Percentiles rank a stretch among this genome's conserved stretches.
phyloP scores from a whole-genome alignment of 2,113 vertebrate genomes.

The Lophius piscatorius region DNA sequence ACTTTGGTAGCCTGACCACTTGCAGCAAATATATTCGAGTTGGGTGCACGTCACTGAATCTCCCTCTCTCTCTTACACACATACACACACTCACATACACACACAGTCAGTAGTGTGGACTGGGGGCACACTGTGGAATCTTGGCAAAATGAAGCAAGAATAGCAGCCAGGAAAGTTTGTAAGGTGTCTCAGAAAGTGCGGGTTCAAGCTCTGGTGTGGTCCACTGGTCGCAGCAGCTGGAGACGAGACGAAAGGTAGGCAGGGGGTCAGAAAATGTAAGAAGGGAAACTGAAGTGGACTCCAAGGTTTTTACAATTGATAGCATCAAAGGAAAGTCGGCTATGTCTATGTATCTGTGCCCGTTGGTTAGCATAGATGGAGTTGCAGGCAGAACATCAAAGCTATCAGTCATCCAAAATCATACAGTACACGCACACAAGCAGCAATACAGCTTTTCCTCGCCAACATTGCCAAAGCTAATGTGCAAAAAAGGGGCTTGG shows the following conservation, averaged over 20 bases:
- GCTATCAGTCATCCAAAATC: slow-evolving; percentile 42
- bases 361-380: slow-evolving; percentile 23
- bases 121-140: slow-evolving; percentile 69
- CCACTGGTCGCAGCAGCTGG: slow-evolving; percentile 48
- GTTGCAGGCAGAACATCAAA: slow-evolving; percentile 53
- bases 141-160: slow-evolving; percentile 62
- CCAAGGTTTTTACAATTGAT: slow-evolving; percentile 53
- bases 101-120: slow-evolving; percentile 59
- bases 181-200: slow-evolving; percentile 64
- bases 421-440: slow-evolving; percentile 43
- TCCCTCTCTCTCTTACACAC: slow-evolving; percentile 14
- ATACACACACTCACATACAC: slow-evolving; percentile 27
- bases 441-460: slow-evolving; percentile 44
- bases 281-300: slow-evolving; percentile 38
- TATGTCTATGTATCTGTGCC: slow-evolving; percentile 7
- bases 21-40: slow-evolving; percentile 31
- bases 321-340: slow-evolving; percentile 39
- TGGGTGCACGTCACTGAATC: slow-evolving; percentile 15
- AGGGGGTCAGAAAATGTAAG: slow-evolving; percentile 48
- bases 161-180: slow-evolving; percentile 77
- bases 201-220: slow-evolving; percentile 67
- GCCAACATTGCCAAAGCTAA: slow-evolving; percentile 68
- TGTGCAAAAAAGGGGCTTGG: slow-evolving; percentile 46
- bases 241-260: slow-evolving; percentile 49
- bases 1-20: slow-evolving; percentile 37